These are phyloP conservation scores for Hypanus sabinus DNA, from an alignment of 2,113 vertebrate species.

Conservation along the genomic window DNA sequence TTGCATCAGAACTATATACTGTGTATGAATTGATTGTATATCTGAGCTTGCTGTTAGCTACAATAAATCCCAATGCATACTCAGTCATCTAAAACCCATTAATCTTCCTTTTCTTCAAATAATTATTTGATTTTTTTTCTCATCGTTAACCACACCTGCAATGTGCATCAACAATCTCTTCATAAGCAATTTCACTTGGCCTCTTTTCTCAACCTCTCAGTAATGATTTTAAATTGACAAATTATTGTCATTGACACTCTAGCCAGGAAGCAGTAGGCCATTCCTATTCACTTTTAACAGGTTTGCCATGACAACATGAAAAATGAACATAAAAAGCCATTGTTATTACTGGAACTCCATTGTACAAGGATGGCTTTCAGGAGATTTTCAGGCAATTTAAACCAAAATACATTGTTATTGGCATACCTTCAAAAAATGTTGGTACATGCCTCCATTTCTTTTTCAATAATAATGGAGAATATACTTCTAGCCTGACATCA, in stretches of 20 bases:
- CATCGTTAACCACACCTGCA: neutral
- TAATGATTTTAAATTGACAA: neutral
- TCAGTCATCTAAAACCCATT: neutral
- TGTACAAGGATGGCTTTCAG: neutral
- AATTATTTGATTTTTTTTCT: neutral
- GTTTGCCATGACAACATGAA: neutral
- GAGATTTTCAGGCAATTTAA: neutral
- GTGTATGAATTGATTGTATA: neutral
- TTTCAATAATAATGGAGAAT: neutral
- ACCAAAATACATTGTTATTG: neutral
- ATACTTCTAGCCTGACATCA: neutral
- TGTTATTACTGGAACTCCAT: neutral
- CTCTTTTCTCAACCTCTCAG: neutral
- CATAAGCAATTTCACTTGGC: neutral
- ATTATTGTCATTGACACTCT: neutral
- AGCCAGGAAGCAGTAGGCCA: neutral
- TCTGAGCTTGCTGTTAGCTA: neutral
- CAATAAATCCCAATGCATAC: neutral
- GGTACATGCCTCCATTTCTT: neutral
- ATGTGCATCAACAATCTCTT: neutral
- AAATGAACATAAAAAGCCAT: neutral
- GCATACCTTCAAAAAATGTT: neutral
- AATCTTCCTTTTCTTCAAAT: neutral
- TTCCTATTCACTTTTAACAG: neutral
- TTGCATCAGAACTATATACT: too few species aligned